Evolutionary conservation across 2,888 invertebrate genomes (phyloP), one percentile per base, ranked within the genome.

Genomic region (Celastrina argiolus): DNA sequence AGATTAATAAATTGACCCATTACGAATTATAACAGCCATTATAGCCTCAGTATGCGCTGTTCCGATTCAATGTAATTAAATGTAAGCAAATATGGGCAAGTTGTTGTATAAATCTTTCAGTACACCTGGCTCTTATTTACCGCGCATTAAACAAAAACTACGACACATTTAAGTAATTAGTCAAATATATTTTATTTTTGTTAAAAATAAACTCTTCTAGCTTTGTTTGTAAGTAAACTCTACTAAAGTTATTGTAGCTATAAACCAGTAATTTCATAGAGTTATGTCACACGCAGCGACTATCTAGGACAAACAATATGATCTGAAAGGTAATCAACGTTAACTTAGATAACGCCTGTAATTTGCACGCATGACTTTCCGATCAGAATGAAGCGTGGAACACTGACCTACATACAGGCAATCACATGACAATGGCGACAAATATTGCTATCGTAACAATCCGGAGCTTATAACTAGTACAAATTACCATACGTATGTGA

Each of bases 371-470:
- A 68, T 67, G 70, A 68, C 69, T 68, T 68, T 71, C 68, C 65
- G 72, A 69, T 75, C 70, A 69, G 56, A 67, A 70, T 69, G 72
- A 74, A 69, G 73, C 74, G 73, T 76, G 82, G 75, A 84, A 83
- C 73, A 81, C 73, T 87, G 80, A 83, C 88, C 87, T 74, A 88
- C 78, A 85, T 88, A 70, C 69, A 71, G 77, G 75, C 81, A 82
- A 85, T 87, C 83, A 84, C 85, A 81, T 81, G 82, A 83, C 85
- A 84, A 79, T 78, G 77, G 36, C 58, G 51, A 26, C 28, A 39
- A 39, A 51, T 45, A 59, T 63, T 51, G 22, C 34, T 16, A 36
- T 31, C 28, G 18, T 28, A 65, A 12, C n/a, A 66, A n/a, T 14
- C 36, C 22, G 14, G 7, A 18, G 14, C 14, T 56, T 22, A 34